Evolutionary conservation across 1,140 invertebrate species (phyloP).

Genomic region (Diorhabda sublineata): DNA sequence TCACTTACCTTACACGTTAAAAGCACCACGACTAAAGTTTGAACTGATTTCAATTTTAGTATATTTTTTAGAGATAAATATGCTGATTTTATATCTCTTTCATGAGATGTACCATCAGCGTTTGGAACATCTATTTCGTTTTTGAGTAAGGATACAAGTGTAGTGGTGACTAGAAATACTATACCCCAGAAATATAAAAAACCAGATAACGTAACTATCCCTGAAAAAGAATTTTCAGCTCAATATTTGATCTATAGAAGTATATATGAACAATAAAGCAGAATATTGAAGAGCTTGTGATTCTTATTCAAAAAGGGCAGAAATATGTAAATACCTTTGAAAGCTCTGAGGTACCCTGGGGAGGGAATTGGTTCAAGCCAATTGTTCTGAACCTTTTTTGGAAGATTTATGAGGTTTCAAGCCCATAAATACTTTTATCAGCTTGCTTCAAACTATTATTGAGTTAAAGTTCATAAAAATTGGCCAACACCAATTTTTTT

Average conservation of each 20-base stretch:
- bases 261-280: conserved; percentile 1
- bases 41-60: conserved; percentile 77
- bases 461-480: too few relatives aligned
- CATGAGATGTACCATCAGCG: conserved; percentile 45
- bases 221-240: conserved; percentile 35
- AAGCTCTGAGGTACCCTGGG: too few relatives aligned
- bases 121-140: conserved; percentile 61
- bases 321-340: too few relatives aligned
- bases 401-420: too few relatives aligned
- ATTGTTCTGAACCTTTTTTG: too few relatives aligned
- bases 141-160: conserved; percentile 86
- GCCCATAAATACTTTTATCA: too few relatives aligned
- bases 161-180: conserved; percentile 87
- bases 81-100: conserved; percentile 59
- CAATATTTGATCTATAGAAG: conserved; percentile 5
- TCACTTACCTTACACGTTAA: conserved; percentile 82
- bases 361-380: too few relatives aligned
- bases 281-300: neutral
- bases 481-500: too few relatives aligned
- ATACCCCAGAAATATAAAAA: conserved; percentile 96
- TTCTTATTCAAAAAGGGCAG: too few relatives aligned
- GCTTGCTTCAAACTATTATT: too few relatives aligned
- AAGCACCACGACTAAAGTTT: conserved; percentile 72
- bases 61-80: conserved; percentile 84
- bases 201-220: conserved; percentile 82